Evolutionary conservation across 2,797 vertebrate species (phyloP).

Genomic region (Galago senegalensis): DNA sequence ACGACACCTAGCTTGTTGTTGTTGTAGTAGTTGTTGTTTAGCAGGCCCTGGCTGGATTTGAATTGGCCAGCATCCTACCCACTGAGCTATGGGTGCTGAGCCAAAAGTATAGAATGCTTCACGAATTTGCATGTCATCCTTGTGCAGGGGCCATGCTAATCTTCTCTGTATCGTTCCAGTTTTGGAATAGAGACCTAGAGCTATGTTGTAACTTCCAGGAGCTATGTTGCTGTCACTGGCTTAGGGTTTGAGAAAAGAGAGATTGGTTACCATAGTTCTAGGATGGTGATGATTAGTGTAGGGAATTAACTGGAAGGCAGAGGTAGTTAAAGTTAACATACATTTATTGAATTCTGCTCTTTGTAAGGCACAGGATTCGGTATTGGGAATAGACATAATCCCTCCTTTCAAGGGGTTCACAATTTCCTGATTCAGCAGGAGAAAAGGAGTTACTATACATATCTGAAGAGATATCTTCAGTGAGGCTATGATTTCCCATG

Average conservation of each 20-base stretch:
- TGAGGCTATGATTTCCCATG: neutral
- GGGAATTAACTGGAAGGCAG: neutral
- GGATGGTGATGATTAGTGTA: neutral
- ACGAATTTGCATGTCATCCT: no score
- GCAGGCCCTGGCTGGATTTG: no score
- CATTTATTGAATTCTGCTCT: slow-evolving; percentile 21
- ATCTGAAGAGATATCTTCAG: neutral
- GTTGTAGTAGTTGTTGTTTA: no score
- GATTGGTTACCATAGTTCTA: neutral
- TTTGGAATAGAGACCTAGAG: neutral
- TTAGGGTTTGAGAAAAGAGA: neutral
- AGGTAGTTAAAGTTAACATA: neutral
- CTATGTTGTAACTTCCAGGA: neutral
- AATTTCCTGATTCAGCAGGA: neutral
- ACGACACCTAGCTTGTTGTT: no score
- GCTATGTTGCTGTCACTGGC: neutral
- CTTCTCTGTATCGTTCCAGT: no score
- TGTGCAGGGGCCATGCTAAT: no score
- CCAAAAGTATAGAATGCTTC: no score
- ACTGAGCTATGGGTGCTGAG: no score
- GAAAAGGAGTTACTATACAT: neutral
- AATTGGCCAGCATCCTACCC: no score
- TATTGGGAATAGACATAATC: neutral
- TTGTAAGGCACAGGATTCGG: neutral
- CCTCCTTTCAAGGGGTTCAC: neutral